A percentile compares a stretch with the other conserved stretches of the same genome.
phyloP scores from a whole-genome alignment of 2,113 vertebrate genomes.

The Thalassarche chlororhynchos region DNA sequence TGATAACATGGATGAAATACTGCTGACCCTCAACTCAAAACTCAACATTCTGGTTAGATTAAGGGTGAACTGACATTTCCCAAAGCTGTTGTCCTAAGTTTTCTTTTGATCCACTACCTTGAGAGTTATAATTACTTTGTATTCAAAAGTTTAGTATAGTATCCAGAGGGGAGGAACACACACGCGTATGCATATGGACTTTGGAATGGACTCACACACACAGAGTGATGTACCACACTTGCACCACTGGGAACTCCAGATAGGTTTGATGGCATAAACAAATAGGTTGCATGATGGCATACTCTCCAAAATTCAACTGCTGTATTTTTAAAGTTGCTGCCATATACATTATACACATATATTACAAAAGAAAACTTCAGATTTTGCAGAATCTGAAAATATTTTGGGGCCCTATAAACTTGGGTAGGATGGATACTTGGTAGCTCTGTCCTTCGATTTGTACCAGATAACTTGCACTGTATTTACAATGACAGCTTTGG shows the following conservation, averaged over 20 bases:
- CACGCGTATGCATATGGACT: accelerated
- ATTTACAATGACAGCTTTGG: background rate
- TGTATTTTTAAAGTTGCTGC: background rate
- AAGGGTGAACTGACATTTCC: background rate
- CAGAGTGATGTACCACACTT: background rate
- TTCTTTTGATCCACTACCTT: background rate
- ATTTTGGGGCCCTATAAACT: background rate
- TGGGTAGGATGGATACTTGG: background rate
- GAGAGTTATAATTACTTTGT: background rate
- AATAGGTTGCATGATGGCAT: background rate
- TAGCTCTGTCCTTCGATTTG: background rate
- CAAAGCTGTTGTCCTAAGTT: background rate
- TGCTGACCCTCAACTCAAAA: background rate
- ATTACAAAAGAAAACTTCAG: background rate
- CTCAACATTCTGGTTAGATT: background rate
- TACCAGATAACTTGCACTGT: background rate
- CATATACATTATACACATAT: no score
- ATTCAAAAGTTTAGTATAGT: background rate
- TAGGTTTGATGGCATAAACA: background rate
- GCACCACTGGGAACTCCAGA: background rate
- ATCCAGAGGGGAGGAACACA: background rate
- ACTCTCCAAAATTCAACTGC: background rate
- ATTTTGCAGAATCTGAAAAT: background rate
- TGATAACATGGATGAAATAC: background rate
- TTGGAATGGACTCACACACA: background rate